These are phyloP conservation scores for Geopemphigus sp. DNA, from an alignment of 1,140 invertebrate species.

Conservation along the genomic window DNA sequence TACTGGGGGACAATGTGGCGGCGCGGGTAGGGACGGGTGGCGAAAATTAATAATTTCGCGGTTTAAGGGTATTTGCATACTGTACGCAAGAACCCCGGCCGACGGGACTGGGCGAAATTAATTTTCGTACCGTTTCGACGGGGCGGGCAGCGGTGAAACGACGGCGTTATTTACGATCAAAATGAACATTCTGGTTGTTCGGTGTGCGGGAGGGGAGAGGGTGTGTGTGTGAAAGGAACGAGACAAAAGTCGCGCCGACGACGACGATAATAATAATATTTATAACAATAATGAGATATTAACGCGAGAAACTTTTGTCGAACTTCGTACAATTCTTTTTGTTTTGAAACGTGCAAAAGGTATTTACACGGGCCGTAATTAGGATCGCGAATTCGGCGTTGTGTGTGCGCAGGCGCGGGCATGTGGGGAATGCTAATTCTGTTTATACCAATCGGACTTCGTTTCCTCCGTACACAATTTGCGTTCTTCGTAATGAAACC, in stretches of 20 bases:
- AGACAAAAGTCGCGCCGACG: background rate
- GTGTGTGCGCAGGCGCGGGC: no score
- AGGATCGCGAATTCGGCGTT: no score
- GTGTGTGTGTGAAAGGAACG: constrained; percentile 7
- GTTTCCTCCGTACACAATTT: no score
- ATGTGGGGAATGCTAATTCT: no score
- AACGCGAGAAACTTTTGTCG: constrained; percentile 26
- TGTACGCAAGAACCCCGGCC: background rate
- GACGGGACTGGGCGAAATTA: background rate
- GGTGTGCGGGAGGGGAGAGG: no score
- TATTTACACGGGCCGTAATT: no score
- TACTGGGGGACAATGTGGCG: background rate
- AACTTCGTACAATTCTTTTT: background rate
- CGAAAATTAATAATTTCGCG: background rate
- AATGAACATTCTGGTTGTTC: constrained; percentile 27
- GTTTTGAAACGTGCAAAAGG: background rate
- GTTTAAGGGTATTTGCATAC: constrained; percentile 17
- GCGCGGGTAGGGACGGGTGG: background rate
- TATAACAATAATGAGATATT: constrained; percentile 27
- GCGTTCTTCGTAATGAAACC: no score
- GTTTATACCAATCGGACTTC: no score
- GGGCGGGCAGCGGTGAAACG: background rate
- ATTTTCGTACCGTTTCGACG: constrained; percentile 14
- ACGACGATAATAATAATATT: constrained; percentile 9
- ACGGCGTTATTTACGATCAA: constrained; percentile 25